These are phyloP conservation scores for Polypterus senegalus DNA, from an alignment of 2,113 vertebrate genomes.

Conservation along the genomic window DNA sequence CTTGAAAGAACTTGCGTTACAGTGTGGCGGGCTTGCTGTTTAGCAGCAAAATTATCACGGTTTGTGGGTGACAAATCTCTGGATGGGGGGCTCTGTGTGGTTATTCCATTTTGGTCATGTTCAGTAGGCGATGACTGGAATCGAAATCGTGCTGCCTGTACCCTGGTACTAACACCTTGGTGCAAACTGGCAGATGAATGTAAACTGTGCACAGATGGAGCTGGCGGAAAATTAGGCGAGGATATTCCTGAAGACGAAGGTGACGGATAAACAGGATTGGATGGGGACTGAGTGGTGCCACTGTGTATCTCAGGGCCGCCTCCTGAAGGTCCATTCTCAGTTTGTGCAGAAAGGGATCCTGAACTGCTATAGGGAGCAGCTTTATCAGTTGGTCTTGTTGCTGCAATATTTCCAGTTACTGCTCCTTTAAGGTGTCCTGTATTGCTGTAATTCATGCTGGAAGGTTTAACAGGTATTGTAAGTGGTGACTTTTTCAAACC, in stretches of 20 bases:
- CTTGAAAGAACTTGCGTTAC: conserved; percentile 91
- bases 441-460: conserved; percentile 49
- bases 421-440: conserved; percentile 60
- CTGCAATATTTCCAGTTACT: conserved; percentile 27
- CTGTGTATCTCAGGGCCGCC: conserved; percentile 42
- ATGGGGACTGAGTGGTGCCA: conserved; percentile 28
- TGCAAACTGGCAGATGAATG: conserved; percentile 52
- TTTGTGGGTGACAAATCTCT: conserved; percentile 84
- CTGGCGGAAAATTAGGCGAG: conserved; percentile 32
- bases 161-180: conserved; percentile 70
- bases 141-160: conserved; percentile 87
- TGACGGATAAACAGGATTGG: conserved; percentile 21
- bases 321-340: conserved; percentile 68
- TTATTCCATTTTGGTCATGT: conserved; percentile 89
- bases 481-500: conserved; percentile 68
- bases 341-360: conserved; percentile 43
- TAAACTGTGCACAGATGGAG: conserved; percentile 40
- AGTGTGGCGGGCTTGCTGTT: conserved; percentile 88
- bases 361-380: conserved; percentile 61
- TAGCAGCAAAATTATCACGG: conserved; percentile 83
- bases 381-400: conserved; percentile 48
- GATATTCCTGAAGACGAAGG: conserved; percentile 23
- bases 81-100: conserved; percentile 73
- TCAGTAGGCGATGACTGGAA: conserved; percentile 78
- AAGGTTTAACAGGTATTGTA: conserved; percentile 64